Conservation (phyloP, 2,888 invertebrate species). For the Eilema caniola region DNA sequence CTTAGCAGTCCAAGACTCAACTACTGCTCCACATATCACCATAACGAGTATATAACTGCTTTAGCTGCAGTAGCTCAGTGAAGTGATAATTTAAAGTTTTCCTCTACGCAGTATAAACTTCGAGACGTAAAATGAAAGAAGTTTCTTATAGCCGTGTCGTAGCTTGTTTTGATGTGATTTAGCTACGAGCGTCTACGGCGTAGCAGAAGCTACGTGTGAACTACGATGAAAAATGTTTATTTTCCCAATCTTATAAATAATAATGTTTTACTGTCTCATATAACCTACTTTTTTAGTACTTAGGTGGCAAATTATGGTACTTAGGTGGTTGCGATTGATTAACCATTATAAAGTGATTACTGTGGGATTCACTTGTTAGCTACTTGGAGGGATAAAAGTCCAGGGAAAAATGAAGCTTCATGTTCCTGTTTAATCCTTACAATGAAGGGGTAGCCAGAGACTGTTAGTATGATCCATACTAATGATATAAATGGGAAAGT, state of each 20-base stretch:
- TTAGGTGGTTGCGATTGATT: too few species aligned
- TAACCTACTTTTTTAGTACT: too few species aligned
- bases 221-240: background rate
- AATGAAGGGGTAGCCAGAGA: too few species aligned
- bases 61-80: background rate
- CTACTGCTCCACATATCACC: background rate
- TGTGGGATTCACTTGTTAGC: too few species aligned
- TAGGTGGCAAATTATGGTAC: too few species aligned
- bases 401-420: background rate
- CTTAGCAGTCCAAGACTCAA: background rate
- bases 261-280: too few species aligned
- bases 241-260: background rate
- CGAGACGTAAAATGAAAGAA: conserved; percentile 55
- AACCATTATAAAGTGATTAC: too few species aligned
- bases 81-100: conserved; percentile 12
- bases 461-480: too few species aligned
- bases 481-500: too few species aligned
- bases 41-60: background rate
- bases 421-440: too few species aligned
- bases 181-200: conserved; percentile 44
- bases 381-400: too few species aligned
- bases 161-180: conserved; percentile 47
- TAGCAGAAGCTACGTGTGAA: conserved; percentile 41
- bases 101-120: conserved; percentile 27
- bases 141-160: conserved; percentile 53